Evolutionary conservation across 2,113 vertebrate genomes (phyloP).

Genomic region (Candoia aspera): DNA sequence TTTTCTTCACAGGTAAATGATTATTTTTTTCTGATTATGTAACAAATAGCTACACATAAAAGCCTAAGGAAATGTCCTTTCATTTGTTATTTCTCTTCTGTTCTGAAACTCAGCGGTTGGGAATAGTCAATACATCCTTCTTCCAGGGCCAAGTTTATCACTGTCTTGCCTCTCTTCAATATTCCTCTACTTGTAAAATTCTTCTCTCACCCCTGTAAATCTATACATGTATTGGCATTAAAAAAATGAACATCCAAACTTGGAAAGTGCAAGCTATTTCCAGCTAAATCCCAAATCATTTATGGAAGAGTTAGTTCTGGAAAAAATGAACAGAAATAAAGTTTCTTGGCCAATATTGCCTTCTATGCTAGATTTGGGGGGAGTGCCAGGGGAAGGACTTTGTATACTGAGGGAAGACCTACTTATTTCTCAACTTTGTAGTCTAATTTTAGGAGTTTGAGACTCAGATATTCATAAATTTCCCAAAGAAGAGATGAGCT

Average conservation of each 20-base stretch:
- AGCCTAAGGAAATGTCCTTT: background rate
- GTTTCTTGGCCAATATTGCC: background rate
- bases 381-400: background rate
- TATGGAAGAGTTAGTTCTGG: background rate
- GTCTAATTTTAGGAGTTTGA: background rate
- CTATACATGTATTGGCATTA: background rate
- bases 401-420: background rate
- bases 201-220: too few relatives aligned
- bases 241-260: background rate
- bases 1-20: background rate
- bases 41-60: conserved; percentile 10
- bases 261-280: background rate
- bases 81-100: background rate
- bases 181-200: background rate
- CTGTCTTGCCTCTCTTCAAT: background rate
- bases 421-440: background rate
- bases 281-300: background rate
- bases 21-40: background rate
- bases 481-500: background rate
- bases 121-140: background rate
- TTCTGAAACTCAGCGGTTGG: background rate
- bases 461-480: background rate
- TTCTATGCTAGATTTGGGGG: background rate
- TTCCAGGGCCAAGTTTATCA: background rate
- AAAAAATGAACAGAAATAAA: background rate